Evolutionary conservation across 2,797 vertebrate genomes (phyloP), one percentile per base, ranked within the genome.

Genomic region (Martes flavigula): DNA sequence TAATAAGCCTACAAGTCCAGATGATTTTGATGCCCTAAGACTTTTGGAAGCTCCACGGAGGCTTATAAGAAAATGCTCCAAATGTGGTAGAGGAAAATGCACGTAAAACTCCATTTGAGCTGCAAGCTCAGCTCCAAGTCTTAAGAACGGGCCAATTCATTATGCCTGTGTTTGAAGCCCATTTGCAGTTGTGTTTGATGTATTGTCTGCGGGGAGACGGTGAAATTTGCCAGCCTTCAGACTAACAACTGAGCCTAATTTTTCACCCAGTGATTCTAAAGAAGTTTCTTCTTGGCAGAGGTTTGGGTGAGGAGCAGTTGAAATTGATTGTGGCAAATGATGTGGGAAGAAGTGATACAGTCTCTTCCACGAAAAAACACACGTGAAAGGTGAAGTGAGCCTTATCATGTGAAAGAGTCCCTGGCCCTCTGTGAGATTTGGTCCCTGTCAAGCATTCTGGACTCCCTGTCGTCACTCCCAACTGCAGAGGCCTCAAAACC

Each of bases 151-250:
- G n/a, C 40, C 78, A 70, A 75, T 94, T 95, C 94, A 86, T 87
- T 87, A 87, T 3, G 79, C 27, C 43, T 56, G 79, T 84, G 54
- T 81, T 86, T 72, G 95, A 87, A 92, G 86, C 68, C 78, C 48
- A 51, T 91, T 38, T 94, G 87, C 73, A 75, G 64, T 85, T 87
- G 35, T 17, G 12, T 85, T 85, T 96, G 97, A 96, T 94, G 68
- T 48, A 81, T 95, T 43, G 46, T 90, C 90, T 96, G 21, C 17
- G 7, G 87, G 82, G 85, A 96, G 93, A 82, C 3, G 11, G 78
- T 94, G 96, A 92, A 85, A 96, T 92, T 73, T 94, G 43, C 73
- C 48, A 90, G 91, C 72, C 72, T 96, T 92, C 88, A 87, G 73
- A 87, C 83, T 54, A 87, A 92, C 35, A 90, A 86, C 77, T 14